phyloP scores from a whole-genome alignment of 2,888 invertebrate genomes.

The Netelia melanura region DNA sequence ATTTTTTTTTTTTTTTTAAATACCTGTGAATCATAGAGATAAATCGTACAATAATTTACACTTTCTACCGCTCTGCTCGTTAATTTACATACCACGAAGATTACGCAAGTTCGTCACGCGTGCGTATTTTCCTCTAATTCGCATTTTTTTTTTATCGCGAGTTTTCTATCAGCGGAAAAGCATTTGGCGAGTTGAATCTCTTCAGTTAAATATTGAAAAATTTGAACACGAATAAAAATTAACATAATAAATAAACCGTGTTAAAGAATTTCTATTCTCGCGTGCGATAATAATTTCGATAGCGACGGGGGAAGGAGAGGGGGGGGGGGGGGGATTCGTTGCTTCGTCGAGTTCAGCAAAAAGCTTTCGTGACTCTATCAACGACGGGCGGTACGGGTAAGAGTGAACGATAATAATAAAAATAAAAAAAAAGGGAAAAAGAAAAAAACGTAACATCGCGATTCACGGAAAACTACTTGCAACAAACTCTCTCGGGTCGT shows the following conservation, averaged over 20 bases:
- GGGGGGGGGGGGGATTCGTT: no score
- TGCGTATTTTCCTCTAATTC: not conserved
- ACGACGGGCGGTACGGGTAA: not conserved
- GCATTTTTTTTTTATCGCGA: not conserved
- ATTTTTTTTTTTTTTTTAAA: not conserved
- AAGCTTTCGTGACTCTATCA: no score
- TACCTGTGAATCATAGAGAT: not conserved
- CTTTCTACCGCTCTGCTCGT: conserved; percentile 14
- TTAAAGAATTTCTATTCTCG: no score
- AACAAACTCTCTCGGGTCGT: conserved; percentile 72
- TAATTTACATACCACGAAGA: conserved; percentile 10
- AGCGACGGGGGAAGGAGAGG: no score
- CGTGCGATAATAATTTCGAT: no score
- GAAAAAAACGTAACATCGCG: conserved; percentile 14
- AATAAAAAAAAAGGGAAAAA: conserved; percentile 8
- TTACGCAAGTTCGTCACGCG: conserved; percentile 23
- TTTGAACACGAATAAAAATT: no score
- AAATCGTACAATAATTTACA: conserved; percentile 25
- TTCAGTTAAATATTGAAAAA: no score
- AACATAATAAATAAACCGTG: no score
- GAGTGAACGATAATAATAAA: conserved; percentile 13
- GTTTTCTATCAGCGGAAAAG: not conserved
- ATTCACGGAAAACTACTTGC: conserved; percentile 70
- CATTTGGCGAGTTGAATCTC: no score
- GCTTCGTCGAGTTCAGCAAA: no score